Evolutionary conservation across 2,888 invertebrate genomes (phyloP), one percentile per base, ranked within the genome.

Genomic region (Apocheima hispidaria): DNA sequence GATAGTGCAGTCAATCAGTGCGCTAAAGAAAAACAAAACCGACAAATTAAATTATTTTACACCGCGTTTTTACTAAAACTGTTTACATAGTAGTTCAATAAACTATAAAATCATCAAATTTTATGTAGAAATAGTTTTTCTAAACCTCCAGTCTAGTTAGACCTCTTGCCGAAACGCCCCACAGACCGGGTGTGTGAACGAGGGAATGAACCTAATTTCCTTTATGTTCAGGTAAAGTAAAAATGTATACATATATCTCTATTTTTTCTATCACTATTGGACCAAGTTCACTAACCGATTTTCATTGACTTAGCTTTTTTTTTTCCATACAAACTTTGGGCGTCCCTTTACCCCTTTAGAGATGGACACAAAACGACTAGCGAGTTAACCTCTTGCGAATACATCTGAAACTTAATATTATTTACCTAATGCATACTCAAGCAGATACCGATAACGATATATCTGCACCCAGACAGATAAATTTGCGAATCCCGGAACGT

Each of bases 391-490:
- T 53, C 26, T 26, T 52, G 21, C 14, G 36, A 28, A 44, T 23
- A 16, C 16, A 41, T 20, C 28, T 36, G 21, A 30, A 18, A 60
- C 28, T 41, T 43, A 43, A 38, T n/a, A n/a, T n/a, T n/a, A 60
- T 44, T 48, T 51, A 59, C 30, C n/a, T 46, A 46, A 33, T 21
- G 26, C 52, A 60, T 35, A 63, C 49, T 55, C 38, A 43, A 50
- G 68, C 55, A 53, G 55, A 66, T 67, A 67, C 66, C 65, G 74
- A 78, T 75, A 77, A 74, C 75, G 70, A 79, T 80, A 70, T 78
- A 73, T 75, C 67, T 73, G 63, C 71, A 72, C 74, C 74, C 84
- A 84, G 87, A 86, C 84, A 77, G 75, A 88, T 88, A 87, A 86
- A 88, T 87, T 65, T 77, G 72, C 77, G 69, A 72, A 79, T 80